Conservation (phyloP, 2,113 vertebrate genomes). For the Podarcis cretensis region DNA sequence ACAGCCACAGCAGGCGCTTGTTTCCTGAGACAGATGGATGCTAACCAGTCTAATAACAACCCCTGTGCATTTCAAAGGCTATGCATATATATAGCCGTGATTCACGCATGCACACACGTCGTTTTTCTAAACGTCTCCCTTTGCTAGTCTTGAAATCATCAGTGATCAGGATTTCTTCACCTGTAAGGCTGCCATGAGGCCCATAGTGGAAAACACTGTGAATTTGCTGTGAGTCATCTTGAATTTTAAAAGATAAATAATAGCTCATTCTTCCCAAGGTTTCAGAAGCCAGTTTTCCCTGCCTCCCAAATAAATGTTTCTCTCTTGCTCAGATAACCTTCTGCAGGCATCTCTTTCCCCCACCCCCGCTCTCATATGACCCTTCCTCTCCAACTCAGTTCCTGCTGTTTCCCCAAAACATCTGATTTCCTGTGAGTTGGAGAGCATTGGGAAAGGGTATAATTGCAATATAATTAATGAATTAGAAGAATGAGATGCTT, state of each 20-base stretch:
- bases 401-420: slow-evolving; percentile 67
- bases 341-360: slow-evolving; percentile 1
- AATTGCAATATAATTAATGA: slow-evolving; percentile 87
- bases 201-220: not conserved
- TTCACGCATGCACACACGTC: no score
- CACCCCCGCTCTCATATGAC: not conserved
- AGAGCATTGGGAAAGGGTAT: slow-evolving; percentile 71
- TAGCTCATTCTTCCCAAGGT: slow-evolving; percentile 43
- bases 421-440: slow-evolving; percentile 74
- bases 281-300: slow-evolving; percentile 27
- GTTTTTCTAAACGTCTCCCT: not conserved
- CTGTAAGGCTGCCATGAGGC: not conserved
- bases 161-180: not conserved
- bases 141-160: not conserved
- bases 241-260: slow-evolving; percentile 23
- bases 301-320: not conserved
- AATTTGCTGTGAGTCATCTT: not conserved
- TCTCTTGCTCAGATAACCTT: slow-evolving; percentile 34
- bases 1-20: no score
- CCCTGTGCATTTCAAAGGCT: not conserved
- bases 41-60: not conserved
- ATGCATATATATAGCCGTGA: no score
- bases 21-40: no score
- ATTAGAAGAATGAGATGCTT: slow-evolving; percentile 84
- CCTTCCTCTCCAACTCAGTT: slow-evolving; percentile 24